Conservation (phyloP, 2,797 vertebrate species). For the Coluber constrictor region DNA sequence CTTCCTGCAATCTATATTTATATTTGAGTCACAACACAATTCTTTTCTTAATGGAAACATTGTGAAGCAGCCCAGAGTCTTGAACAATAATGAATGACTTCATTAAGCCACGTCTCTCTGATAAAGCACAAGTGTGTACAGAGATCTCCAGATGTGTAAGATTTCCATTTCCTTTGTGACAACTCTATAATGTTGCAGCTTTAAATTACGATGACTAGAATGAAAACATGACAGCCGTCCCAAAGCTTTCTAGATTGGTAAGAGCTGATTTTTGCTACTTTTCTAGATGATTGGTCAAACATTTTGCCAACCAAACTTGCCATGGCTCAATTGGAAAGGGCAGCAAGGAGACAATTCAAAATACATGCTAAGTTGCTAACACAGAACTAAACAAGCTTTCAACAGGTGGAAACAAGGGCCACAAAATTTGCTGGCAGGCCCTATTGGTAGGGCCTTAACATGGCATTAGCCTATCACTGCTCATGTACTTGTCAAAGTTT, state of each 20-base stretch:
- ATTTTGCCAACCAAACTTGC: neutral
- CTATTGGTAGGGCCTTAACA: neutral
- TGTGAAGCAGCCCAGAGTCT: neutral
- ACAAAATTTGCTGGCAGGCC: neutral
- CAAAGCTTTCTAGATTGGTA: neutral
- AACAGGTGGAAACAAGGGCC: neutral
- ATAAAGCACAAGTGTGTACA: neutral
- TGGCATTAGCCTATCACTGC: neutral
- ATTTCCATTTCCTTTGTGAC: slow-evolving; percentile 9
- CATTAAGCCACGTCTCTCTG: neutral
- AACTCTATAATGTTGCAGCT: neutral
- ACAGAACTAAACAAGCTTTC: neutral
- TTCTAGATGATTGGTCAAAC: neutral
- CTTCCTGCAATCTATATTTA: slow-evolving; percentile 40
- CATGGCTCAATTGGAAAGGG: neutral
- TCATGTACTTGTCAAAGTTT: neutral
- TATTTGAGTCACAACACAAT: slow-evolving; percentile 17
- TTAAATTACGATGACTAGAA: neutral
- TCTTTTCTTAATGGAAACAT: slow-evolving; percentile 7
- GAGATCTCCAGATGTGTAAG: neutral
- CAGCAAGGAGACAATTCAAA: neutral
- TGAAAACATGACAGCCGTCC: neutral
- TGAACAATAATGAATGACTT: neutral
- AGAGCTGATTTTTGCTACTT: neutral
- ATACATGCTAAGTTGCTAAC: neutral